phyloP scores from a whole-genome alignment of 1,140 invertebrate genomes.

The Centruroides vittatus region DNA sequence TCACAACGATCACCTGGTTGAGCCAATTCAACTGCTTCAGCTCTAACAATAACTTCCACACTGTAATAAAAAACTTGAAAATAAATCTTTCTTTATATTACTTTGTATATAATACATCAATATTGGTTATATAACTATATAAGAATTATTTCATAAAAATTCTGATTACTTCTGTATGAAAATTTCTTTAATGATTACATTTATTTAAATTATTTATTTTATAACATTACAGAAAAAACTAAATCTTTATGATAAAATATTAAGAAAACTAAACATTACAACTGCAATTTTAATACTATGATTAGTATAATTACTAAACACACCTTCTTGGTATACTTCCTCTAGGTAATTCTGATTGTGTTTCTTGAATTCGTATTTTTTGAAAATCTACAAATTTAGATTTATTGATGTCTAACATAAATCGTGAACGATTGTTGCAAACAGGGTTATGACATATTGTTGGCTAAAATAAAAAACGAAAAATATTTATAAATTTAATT shows the following conservation, averaged over 20 bases:
- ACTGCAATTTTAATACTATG: background rate
- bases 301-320: slow-evolving; percentile 1
- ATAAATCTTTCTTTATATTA: background rate
- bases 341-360: slow-evolving; percentile 88
- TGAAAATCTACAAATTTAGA: slow-evolving; percentile 97
- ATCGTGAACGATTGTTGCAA: slow-evolving; percentile 78
- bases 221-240: too few species aligned
- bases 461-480: slow-evolving; percentile 43
- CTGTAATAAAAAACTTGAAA: slow-evolving; percentile 33
- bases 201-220: too few species aligned
- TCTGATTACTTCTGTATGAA: background rate
- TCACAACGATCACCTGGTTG: slow-evolving; percentile 86
- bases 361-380: slow-evolving; percentile 96
- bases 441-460: slow-evolving; percentile 91
- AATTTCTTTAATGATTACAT: too few species aligned
- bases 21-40: slow-evolving; percentile 90
- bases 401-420: slow-evolving; percentile 83
- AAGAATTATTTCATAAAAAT: background rate
- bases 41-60: slow-evolving; percentile 89
- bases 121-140: background rate
- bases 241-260: too few species aligned
- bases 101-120: background rate
- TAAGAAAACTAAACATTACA: too few species aligned
- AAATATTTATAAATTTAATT: too few species aligned
- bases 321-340: slow-evolving; percentile 86